Percentiles rank a stretch among this genome's conserved stretches.
phyloP scores from a whole-genome alignment of 2,113 vertebrate genomes.

The Piaya cayana region DNA sequence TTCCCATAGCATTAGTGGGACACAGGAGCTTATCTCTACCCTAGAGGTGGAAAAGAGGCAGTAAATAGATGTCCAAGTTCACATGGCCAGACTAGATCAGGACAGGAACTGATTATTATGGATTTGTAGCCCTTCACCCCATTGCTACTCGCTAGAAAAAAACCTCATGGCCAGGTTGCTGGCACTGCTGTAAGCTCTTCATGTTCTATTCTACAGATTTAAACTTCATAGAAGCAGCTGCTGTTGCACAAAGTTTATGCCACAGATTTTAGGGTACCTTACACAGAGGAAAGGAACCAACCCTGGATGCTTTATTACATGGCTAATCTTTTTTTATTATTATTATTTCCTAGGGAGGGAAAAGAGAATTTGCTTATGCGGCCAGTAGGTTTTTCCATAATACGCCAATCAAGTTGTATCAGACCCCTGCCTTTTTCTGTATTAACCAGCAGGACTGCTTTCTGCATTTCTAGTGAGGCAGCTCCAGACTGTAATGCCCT shows the following conservation, averaged over 20 bases:
- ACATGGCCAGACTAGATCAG: background rate
- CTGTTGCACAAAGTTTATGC: accelerated
- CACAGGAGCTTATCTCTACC: background rate
- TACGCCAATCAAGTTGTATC: background rate
- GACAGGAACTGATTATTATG: background rate
- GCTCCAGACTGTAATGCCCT: accelerated
- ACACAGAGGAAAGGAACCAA: background rate
- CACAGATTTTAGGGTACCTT: background rate
- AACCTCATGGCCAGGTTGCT: no score
- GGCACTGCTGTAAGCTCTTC: background rate
- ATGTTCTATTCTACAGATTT: background rate
- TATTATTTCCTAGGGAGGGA: no score
- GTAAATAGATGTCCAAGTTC: background rate
- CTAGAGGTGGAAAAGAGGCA: background rate
- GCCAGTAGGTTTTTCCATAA: background rate
- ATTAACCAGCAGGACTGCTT: background rate
- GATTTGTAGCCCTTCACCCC: background rate
- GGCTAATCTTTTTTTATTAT: background rate
- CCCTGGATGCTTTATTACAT: background rate
- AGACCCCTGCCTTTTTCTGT: background rate
- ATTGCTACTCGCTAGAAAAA: background rate
- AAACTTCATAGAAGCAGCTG: background rate
- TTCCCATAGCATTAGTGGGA: background rate
- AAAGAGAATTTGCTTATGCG: background rate
- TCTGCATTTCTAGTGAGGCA: background rate